Conservation (phyloP, 2,888 invertebrate genomes). For the Leptinotarsa tumamoca region DNA sequence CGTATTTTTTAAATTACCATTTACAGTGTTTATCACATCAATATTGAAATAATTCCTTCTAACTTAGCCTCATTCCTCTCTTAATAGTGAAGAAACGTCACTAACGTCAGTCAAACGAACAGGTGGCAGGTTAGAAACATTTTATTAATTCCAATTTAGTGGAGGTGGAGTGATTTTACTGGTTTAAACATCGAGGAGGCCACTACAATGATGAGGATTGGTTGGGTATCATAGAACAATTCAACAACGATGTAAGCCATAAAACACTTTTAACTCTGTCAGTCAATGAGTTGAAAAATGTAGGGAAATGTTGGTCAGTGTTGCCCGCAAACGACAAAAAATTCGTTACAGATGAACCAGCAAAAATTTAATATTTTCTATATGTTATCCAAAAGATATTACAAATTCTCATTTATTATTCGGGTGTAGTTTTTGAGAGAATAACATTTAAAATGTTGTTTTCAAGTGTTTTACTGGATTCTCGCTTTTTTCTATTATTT, state of each 20-base stretch:
- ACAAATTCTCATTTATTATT: too few species aligned
- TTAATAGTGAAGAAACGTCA: neutral
- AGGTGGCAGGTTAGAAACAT: conserved; percentile 9
- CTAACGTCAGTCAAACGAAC: conserved; percentile 1
- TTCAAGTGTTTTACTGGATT: too few species aligned
- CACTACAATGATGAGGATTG: neutral
- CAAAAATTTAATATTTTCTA: too few species aligned
- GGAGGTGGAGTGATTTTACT: conserved; percentile 3
- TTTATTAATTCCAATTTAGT: neutral
- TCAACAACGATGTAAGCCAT: too few species aligned
- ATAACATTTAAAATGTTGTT: too few species aligned
- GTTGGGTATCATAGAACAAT: neutral
- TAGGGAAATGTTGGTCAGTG: too few species aligned
- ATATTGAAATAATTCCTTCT: neutral
- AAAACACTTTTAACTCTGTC: neutral
- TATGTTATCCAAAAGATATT: too few species aligned
- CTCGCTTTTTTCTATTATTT: too few species aligned
- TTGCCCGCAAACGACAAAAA: too few species aligned
- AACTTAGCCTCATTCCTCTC: neutral
- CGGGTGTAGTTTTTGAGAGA: too few species aligned
- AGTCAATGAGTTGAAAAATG: neutral
- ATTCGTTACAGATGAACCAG: too few species aligned
- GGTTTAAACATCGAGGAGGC: neutral
- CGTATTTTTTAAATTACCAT: neutral
- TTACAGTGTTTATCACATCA: neutral